Conservation (phyloP, 2,888 invertebrate species). For the Eupithecia insigniata region DNA sequence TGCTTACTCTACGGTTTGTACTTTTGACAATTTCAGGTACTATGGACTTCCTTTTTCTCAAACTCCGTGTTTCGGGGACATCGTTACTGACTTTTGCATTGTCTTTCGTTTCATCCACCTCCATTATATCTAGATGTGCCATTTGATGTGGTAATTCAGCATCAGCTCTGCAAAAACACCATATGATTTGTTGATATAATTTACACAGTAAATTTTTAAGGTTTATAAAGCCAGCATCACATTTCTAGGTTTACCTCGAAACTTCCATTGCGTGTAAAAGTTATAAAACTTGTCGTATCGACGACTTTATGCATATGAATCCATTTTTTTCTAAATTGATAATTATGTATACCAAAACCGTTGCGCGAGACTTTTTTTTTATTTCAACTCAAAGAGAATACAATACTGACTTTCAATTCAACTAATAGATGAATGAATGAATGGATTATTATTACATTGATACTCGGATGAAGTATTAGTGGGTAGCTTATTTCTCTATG, state of each 20-base stretch:
- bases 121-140: conserved; percentile 80
- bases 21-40: conserved; percentile 66
- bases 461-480: too few relatives aligned
- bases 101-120: conserved; percentile 57
- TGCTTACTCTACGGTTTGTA: conserved; percentile 76
- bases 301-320: neutral
- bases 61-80: conserved; percentile 59
- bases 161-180: conserved; percentile 61
- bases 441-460: too few relatives aligned
- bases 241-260: conserved; percentile 51
- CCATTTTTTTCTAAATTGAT: conserved; percentile 9
- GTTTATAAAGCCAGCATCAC: neutral
- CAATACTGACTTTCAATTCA: too few relatives aligned
- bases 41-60: conserved; percentile 74
- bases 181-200: neutral
- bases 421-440: too few relatives aligned
- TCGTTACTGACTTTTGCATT: conserved; percentile 45
- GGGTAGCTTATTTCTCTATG: too few relatives aligned
- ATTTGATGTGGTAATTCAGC: conserved; percentile 74
- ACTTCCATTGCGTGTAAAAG: conserved; percentile 57
- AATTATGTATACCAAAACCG: neutral
- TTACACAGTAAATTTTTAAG: neutral
- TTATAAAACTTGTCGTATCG: neutral
- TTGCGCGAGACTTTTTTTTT: neutral
- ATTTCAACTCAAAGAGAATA: too few relatives aligned